These are phyloP conservation scores for Euwallacea similis DNA, from an alignment of 1,140 invertebrate species.

Conservation along the genomic window DNA sequence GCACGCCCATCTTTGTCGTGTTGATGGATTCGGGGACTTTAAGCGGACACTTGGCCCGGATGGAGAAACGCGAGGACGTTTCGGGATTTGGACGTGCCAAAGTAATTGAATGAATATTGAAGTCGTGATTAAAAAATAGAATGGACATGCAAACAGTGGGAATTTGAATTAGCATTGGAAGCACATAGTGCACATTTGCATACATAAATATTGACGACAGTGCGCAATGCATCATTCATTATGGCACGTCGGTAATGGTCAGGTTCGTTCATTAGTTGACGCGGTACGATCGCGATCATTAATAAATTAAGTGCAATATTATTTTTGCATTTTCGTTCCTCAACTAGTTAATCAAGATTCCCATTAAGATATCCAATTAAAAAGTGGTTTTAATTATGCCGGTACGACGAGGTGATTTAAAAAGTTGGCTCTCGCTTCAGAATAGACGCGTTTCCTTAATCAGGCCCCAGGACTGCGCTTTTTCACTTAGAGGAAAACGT, in stretches of 20 bases:
- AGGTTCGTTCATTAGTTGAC: slow-evolving; percentile 11
- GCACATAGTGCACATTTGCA: too few species aligned
- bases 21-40: not conserved
- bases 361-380: slow-evolving; percentile 30
- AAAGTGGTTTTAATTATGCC: slow-evolving; percentile 30
- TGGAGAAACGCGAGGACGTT: too few species aligned
- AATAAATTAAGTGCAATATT: slow-evolving; percentile 31
- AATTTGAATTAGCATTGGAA: too few species aligned
- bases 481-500: too few species aligned
- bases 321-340: slow-evolving; percentile 22
- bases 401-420: slow-evolving; percentile 15
- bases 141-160: too few species aligned
- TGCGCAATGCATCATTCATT: slow-evolving; percentile 17
- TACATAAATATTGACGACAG: too few species aligned
- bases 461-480: not conserved
- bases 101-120: too few species aligned
- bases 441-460: slow-evolving; percentile 1
- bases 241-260: not conserved
- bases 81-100: too few species aligned
- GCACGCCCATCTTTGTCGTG: not conserved
- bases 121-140: too few species aligned
- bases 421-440: slow-evolving; percentile 5
- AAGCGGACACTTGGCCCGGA: too few species aligned
- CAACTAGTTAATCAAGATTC: slow-evolving; percentile 28
- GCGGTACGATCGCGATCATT: slow-evolving; percentile 9